A percentile compares a stretch with the other conserved stretches of the same genome.
phyloP scores from a whole-genome alignment of 2,888 invertebrate species.

The Sepioteuthis lessoniana region DNA sequence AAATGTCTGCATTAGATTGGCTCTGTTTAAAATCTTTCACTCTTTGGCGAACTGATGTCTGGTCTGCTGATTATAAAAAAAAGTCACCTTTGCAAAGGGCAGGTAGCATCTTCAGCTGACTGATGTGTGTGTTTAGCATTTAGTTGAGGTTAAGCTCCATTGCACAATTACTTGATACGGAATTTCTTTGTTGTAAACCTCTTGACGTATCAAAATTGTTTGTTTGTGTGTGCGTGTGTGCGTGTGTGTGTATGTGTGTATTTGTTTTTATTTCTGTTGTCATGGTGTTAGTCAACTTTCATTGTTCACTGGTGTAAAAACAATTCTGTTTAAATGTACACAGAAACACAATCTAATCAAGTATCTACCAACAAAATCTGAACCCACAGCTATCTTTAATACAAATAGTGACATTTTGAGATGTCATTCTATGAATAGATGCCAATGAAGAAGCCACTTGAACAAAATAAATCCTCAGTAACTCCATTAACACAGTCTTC shows the following conservation, averaged over 20 bases:
- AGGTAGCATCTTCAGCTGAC: background rate
- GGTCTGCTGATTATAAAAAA: background rate
- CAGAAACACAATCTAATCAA: background rate
- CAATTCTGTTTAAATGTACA: background rate
- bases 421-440: no score
- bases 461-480: no score
- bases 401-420: no score
- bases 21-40: background rate
- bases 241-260: background rate
- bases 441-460: no score
- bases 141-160: background rate
- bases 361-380: no score
- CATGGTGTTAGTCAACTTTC: background rate
- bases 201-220: background rate
- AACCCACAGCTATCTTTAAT: no score
- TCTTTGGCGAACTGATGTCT: background rate
- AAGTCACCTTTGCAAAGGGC: background rate
- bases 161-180: background rate
- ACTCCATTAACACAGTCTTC: no score
- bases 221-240: background rate
- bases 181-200: background rate
- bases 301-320: background rate
- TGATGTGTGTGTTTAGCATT: conserved; percentile 24
- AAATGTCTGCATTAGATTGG: background rate
- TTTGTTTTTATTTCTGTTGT: background rate